These are phyloP conservation scores for Rhabditoides inermis DNA, from an alignment of 2,888 invertebrate species.

Conservation along the genomic window DNA sequence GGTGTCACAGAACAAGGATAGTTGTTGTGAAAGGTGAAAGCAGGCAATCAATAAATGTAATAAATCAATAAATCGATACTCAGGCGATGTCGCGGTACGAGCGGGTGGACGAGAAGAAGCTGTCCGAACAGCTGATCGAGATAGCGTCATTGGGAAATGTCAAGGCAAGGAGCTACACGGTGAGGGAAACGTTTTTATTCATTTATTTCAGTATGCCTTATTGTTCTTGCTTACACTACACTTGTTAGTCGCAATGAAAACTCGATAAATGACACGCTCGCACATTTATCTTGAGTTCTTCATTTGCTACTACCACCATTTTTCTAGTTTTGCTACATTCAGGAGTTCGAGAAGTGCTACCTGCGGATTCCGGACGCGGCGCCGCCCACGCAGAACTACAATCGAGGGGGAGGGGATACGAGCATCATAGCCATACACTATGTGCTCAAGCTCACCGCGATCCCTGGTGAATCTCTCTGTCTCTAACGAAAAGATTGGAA, in stretches of 20 bases:
- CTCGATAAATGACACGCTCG: no score
- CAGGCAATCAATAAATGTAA: no score
- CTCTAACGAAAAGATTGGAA: neutral
- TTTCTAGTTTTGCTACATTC: no score
- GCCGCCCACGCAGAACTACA: conserved; percentile 37
- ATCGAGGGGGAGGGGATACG: conserved; percentile 19
- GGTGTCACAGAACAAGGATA: no score
- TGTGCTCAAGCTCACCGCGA: conserved; percentile 41
- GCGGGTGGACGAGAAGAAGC: conserved; percentile 48
- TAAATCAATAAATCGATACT: no score
- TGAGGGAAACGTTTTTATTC: conserved; percentile 7
- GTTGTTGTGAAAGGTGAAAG: no score
- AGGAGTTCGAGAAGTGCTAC: conserved; percentile 33
- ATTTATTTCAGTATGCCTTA: no score
- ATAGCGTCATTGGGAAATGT: conserved; percentile 37
- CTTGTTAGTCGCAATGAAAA: no score
- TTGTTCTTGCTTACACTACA: no score
- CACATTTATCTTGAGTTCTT: no score
- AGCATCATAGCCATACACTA: conserved; percentile 45
- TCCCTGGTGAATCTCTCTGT: conserved; percentile 25
- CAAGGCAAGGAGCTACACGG: conserved; percentile 31
- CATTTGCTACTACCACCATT: no score
- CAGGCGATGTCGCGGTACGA: no score
- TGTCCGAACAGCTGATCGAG: conserved; percentile 42
- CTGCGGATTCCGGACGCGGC: conserved; percentile 40